Percentiles rank a stretch among this genome's conserved stretches.
Conservation (phyloP, 1,140 invertebrate species). For the Trichomalopsis sarcophagae region DNA sequence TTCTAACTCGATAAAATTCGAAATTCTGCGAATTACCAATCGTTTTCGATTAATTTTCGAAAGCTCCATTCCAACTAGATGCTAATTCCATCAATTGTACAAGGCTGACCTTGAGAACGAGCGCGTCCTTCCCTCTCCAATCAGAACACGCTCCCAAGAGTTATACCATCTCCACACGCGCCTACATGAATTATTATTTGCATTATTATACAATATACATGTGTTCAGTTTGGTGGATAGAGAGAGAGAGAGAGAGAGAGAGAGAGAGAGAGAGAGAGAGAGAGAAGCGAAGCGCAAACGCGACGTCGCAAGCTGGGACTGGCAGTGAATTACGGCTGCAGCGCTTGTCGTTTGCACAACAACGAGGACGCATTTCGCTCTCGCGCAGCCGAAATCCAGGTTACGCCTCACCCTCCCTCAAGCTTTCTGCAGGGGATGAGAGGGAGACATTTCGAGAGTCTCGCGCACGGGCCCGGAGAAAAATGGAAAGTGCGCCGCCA, state of each 20-base stretch:
- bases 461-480: background rate
- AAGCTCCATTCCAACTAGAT: too few relatives aligned
- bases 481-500: background rate
- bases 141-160: background rate
- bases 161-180: too few relatives aligned
- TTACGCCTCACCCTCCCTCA: background rate
- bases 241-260: too few relatives aligned
- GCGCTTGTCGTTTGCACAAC: slow-evolving; percentile 5
- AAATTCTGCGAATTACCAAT: too few relatives aligned
- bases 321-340: background rate
- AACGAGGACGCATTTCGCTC: background rate
- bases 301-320: background rate
- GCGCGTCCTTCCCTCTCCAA: background rate
- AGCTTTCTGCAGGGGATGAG: background rate
- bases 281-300: background rate
- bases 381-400: background rate
- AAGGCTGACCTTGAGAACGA: too few relatives aligned
- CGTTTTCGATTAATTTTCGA: too few relatives aligned
- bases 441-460: background rate
- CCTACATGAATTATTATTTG: background rate
- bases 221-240: background rate
- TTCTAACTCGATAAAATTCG: too few relatives aligned
- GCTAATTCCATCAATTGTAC: too few relatives aligned
- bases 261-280: too few relatives aligned
- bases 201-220: background rate